Base-by-base conservation (phyloP, 2,113 vertebrate genomes). In the Anseranas semipalmata region DNA sequence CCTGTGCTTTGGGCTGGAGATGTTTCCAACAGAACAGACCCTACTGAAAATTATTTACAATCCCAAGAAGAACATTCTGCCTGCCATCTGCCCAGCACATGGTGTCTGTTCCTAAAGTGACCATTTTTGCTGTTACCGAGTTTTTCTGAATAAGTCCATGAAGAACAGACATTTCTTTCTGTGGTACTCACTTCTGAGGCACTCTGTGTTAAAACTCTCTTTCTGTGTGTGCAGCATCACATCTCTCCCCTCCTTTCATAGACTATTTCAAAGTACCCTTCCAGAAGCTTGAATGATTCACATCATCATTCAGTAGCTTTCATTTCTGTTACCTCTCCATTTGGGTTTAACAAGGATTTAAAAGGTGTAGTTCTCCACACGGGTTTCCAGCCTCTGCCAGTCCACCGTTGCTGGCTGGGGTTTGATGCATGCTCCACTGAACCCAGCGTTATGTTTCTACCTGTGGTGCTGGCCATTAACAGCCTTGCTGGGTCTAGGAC, bases 361-460 rank as follows among this genome's bases (percentile, higher is more conserved):
- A 87, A 81, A 92, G 3, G 4, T 15, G 14, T 68, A 67, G 10
- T 35, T 85, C 33, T 30, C 53, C 60, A 45, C 12, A 33, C 27
- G 48, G 20, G 14, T 65, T 65, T 41, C 72, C 60, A 87, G 67
- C 21, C 39, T 41, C 41, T 58, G 11, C n/a, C 60, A 79, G 35
- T 48, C 28, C 32, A 35, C 10, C 39, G 1, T 1, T 32, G n/a
- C 10, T 33, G 37, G 21, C 2, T 60, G 50, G 68, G 67, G n/a
- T 66, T 52, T 83, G 71, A 59, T 12, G n/a, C 30, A 53, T n/a
- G 6, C 16, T 81, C 30, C 14, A 33, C 18, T 32, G 28, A 88
- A 68, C 46, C 60, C 82, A 53, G 3, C 0, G 0, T 15, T 39
- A 12, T 59, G 12, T 53, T 90, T 84, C 56, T 15, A 52, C 27